Conservation (phyloP, 2,888 invertebrate species). For the Eristalinus sepulchralis region DNA sequence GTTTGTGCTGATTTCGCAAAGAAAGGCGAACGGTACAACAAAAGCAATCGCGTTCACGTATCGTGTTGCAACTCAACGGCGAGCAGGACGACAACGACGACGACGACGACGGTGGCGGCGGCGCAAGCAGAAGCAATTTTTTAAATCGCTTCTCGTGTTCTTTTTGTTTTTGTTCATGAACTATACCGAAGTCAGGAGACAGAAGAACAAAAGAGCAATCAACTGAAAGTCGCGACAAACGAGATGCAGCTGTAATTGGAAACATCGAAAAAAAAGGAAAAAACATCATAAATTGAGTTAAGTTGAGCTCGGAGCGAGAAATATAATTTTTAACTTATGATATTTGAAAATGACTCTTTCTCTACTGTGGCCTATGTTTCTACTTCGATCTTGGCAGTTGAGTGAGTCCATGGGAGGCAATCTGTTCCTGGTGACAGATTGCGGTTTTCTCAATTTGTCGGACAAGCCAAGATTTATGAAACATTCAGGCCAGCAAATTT, state of each 20-base stretch:
- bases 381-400: no score
- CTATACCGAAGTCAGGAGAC: constrained; percentile 66
- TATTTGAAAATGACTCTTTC: no score
- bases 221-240: constrained; percentile 50
- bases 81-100: neutral
- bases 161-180: constrained; percentile 45
- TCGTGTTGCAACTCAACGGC: constrained; percentile 63
- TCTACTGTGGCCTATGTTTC: no score
- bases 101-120: constrained; percentile 11
- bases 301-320: neutral
- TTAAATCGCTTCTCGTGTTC: neutral
- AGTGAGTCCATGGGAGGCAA: no score
- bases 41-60: constrained; percentile 70
- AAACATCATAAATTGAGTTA: no score
- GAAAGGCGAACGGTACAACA: neutral
- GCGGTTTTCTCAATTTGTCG: no score
- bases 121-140: constrained; percentile 57
- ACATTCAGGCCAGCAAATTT: no score
- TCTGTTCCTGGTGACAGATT: no score
- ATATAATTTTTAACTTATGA: no score
- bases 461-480: no score
- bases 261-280: neutral
- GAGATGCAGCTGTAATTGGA: neutral
- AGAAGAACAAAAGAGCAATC: constrained; percentile 69
- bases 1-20: constrained; percentile 68